These are phyloP conservation scores for Anseranas semipalmata DNA, from an alignment of 2,113 vertebrate genomes.

Conservation along the genomic window DNA sequence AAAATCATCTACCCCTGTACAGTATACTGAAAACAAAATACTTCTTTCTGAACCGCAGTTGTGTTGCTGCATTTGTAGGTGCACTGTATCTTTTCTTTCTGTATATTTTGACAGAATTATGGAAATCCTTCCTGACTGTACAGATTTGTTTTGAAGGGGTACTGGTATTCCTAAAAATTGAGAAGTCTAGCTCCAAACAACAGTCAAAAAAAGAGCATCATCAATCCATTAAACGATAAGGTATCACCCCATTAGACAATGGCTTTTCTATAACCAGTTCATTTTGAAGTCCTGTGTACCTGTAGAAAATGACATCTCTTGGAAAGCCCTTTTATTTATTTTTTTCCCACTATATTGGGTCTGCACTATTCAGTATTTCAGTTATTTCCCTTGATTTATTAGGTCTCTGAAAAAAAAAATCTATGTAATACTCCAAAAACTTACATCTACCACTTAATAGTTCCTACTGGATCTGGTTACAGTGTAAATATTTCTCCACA, in stretches of 20 bases:
- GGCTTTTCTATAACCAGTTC: constrained; percentile 12
- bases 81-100: background rate
- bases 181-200: constrained; percentile 5
- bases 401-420: background rate
- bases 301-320: constrained; percentile 21
- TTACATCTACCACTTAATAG: background rate
- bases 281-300: constrained; percentile 1
- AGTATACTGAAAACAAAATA: background rate
- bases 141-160: constrained; percentile 1
- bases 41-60: background rate
- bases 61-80: background rate
- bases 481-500: background rate
- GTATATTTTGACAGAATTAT: constrained; percentile 17
- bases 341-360: background rate
- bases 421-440: background rate
- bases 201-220: constrained; percentile 12
- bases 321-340: background rate
- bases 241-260: constrained; percentile 16
- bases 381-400: background rate
- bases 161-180: constrained; percentile 21
- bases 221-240: constrained; percentile 38
- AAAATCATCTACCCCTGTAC: background rate
- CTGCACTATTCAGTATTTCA: background rate
- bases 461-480: background rate
- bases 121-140: background rate